Evolutionary conservation across 2,888 invertebrate genomes (phyloP).

Genomic region (Caradrina kadenii): DNA sequence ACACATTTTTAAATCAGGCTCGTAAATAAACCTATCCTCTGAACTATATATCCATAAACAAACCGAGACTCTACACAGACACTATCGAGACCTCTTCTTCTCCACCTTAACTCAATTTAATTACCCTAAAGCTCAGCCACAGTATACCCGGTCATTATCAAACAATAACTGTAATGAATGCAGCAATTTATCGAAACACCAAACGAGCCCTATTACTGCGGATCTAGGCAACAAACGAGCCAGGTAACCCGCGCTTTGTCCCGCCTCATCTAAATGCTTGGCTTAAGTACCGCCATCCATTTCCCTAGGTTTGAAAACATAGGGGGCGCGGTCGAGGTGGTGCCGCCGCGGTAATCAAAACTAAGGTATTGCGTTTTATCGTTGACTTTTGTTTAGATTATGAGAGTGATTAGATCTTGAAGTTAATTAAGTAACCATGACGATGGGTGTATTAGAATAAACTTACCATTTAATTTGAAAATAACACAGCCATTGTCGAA

Average conservation of each 20-base stretch:
- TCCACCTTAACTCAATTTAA: constrained; percentile 1
- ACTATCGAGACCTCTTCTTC: neutral
- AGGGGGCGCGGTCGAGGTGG: constrained; percentile 20
- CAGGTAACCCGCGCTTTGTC: constrained; percentile 41
- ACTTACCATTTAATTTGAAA: neutral
- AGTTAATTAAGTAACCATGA: constrained; percentile 3
- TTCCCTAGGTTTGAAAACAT: constrained; percentile 44
- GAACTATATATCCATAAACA: no score
- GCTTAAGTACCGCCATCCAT: constrained; percentile 53
- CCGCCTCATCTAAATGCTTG: constrained; percentile 32
- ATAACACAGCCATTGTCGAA: neutral
- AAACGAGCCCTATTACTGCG: constrained; percentile 27
- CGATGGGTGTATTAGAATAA: neutral
- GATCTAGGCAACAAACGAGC: constrained; percentile 41
- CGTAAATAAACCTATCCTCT: neutral
- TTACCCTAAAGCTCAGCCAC: constrained; percentile 4
- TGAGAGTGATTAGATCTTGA: constrained; percentile 8
- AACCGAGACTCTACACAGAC: no score
- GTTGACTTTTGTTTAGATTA: constrained; percentile 4
- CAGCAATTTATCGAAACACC: constrained; percentile 38
- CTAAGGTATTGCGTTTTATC: constrained; percentile 7
- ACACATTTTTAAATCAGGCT: constrained; percentile 12
- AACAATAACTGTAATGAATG: constrained; percentile 44
- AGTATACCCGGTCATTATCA: constrained; percentile 32
- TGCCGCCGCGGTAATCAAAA: constrained; percentile 2